phyloP scores from a whole-genome alignment of 2,888 invertebrate species.

The Yponomeuta evonymella region DNA sequence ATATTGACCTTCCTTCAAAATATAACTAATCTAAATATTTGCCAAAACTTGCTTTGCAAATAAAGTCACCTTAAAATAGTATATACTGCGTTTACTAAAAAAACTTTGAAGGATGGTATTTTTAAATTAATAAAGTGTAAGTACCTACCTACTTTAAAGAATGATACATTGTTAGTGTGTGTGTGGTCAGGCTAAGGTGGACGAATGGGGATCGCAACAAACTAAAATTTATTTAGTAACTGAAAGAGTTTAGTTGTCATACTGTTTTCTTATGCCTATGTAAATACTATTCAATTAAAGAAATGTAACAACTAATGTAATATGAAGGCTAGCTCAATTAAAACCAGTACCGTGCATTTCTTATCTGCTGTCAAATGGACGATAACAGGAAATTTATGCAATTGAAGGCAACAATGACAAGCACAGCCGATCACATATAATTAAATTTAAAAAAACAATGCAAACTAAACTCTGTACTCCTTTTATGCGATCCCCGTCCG shows the following conservation, averaged over 20 bases:
- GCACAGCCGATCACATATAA: background rate
- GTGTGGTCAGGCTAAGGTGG: slow-evolving; percentile 52
- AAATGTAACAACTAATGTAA: no score
- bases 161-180: slow-evolving; percentile 63
- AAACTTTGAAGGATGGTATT: background rate
- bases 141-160: slow-evolving; percentile 40
- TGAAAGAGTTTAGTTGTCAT: background rate
- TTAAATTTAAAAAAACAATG: slow-evolving; percentile 20
- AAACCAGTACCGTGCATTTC: no score
- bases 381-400: no score
- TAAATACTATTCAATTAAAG: no score
- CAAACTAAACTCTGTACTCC: slow-evolving; percentile 17
- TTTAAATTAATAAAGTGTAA: slow-evolving; percentile 29
- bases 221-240: background rate
- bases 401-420: background rate
- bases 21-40: background rate
- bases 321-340: no score
- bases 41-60: background rate
- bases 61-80: no score
- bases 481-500: slow-evolving; percentile 34
- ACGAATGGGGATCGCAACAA: slow-evolving; percentile 31
- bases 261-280: background rate
- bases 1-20: background rate
- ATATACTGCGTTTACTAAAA: background rate
- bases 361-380: no score